phyloP scores from a whole-genome alignment of 2,113 vertebrate species.

The Lonchura striata region DNA sequence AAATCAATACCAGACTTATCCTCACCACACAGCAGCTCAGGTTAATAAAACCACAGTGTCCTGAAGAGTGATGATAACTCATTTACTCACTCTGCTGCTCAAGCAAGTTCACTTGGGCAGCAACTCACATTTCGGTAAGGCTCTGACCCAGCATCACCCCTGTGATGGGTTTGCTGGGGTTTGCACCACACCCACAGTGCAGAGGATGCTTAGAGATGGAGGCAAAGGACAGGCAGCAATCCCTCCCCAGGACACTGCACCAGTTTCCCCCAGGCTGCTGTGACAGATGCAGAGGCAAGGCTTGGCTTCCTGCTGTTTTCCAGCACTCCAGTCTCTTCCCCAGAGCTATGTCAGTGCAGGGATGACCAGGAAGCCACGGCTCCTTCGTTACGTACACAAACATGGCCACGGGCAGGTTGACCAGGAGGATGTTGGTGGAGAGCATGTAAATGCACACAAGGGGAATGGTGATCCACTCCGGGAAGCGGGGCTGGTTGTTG shows the following conservation, averaged over 20 bases:
- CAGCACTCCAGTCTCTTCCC: not conserved
- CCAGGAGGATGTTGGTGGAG: constrained; percentile 81
- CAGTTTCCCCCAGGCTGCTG: not conserved
- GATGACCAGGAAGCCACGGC: accelerated
- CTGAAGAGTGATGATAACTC: not conserved
- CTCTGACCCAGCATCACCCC: not conserved
- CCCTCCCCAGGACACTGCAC: not conserved
- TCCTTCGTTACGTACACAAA: constrained; percentile 65
- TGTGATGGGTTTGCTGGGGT: too few species aligned
- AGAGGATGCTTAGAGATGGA: not conserved
- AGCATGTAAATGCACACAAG: constrained; percentile 82
- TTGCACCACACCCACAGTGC: not conserved
- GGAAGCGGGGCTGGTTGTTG: constrained; percentile 75
- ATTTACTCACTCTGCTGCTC: not conserved
- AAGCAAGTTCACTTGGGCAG: not conserved
- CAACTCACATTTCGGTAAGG: not conserved
- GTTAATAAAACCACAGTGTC: not conserved
- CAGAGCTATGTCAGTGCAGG: accelerated
- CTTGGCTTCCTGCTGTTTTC: not conserved
- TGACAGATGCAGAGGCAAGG: not conserved
- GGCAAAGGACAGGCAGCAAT: not conserved
- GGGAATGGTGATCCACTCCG: constrained; percentile 81
- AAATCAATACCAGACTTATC: not conserved
- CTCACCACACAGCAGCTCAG: not conserved
- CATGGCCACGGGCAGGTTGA: constrained; percentile 82